Evolutionary conservation across 2,888 invertebrate genomes (phyloP), one percentile per base, ranked within the genome.

Genomic region (Epicampocera succincta): DNA sequence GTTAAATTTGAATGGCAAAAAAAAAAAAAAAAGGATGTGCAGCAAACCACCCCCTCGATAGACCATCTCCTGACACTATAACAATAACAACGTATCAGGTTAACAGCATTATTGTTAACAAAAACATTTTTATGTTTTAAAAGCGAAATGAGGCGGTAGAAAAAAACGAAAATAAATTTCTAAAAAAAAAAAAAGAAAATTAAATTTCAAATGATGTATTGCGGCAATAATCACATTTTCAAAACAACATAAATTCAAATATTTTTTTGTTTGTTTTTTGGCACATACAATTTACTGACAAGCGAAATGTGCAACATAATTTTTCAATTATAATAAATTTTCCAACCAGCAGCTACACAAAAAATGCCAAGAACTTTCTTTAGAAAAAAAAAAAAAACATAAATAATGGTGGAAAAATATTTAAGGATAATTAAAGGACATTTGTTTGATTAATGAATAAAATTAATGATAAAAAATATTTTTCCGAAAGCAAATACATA

Each of bases 91-190:
- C 63, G 61, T 71, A 77, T 56, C 77, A 72, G 58, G 58, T 52
- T 68, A 38, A 76, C 58, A 68, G 54, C 60, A 76, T 61, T 44
- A 61, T 52, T 69, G 61, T 76, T 60, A 68, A 68, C 44, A 72
- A 33, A 61, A 71, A n/a, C 13, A 42, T 52, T n/a, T 66, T 21
- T 9, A 19, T 33, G 46, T 58, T 33, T 21, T 21, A 60, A 60
- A 1, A 15, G 46, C 46, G 25, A 58, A 58, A 48, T 21, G 6
- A 38, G 13, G 13, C 2, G 42, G 11, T 54, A 44, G 9, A 44
- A 25, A 61, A 11, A 29, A 15, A n/a, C n/a, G n/a, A 9, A 2
- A 44, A 15, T 44, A 44, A 61, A 61, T 46, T 29, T 29, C 29
- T 4, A 29, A 44, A 46, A 46, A 46, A 0, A 9, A 6, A 13